Base-by-base conservation (phyloP, 2,113 vertebrate species). In the Anoplopoma fimbria region DNA sequence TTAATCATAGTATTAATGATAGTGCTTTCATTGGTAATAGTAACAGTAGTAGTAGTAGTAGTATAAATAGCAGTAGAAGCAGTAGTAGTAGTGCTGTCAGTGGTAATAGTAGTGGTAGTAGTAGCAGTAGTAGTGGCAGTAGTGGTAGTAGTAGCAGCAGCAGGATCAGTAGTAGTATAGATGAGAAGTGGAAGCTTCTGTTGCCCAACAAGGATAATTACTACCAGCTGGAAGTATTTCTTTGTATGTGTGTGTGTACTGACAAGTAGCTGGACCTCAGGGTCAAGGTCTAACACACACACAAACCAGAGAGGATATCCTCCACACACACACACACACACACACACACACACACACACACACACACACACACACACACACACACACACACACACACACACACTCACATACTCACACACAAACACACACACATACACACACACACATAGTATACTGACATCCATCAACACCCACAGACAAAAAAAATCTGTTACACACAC, bases 221-320 rank as follows among this genome's bases (percentile, higher is more conserved):
- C 36, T 7, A 55, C 36, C 75, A 82, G 83, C 78, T 87, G 71
- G 29, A 23, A 70, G 9, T 49, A 23, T 27, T 49, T 33, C 17
- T 53, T 8, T 33, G 51, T 60, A 27, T 47, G 33, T 79, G 57
- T 62, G 34, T 57, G 14, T 64, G 14, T 42, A 13, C 15, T 8
- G 10, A 42, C 64, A 86, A 34, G 75, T 62, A 83, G 67, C 67
- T 72, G 81, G 62, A 68, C 31, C 27, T 10, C 42, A 57, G 58
- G 69, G 73, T 77, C 73, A 82, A 69, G 69, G 69, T 70, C 73
- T 47, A 23, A 78, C 23, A 84, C 47, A 77, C n/a, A 55, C 53
- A 34, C 63, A 67, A 40, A 58, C 25, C 34, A 25, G 31, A 55
- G 27, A 82, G 72, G 72, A 75, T 75, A 62, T 82, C 71, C 79